Evolutionary conservation across 1,140 invertebrate species (phyloP), one percentile per base, ranked within the genome.

Genomic region (Drosophila virilis): DNA sequence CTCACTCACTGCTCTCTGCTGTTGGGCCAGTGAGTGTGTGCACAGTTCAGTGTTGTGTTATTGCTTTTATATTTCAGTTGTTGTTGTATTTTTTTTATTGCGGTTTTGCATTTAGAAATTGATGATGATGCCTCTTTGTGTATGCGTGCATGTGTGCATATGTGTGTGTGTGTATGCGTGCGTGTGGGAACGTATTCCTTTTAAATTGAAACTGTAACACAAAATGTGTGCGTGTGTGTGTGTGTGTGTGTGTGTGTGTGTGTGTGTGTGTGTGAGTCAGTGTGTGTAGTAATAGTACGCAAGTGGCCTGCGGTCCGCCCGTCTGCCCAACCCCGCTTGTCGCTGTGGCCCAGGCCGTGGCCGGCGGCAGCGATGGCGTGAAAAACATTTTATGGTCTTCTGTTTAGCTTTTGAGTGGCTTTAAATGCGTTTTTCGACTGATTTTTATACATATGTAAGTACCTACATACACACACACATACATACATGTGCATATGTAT

Each of bases 31-130:
- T 17, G 2, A 72, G 67, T 22, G 72, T 70, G 28, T 75, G 22
- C 28, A n/a, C 10, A 40, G 12, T 51, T 62, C 72, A 52, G 37
- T 58, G 51, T 17, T 9, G n/a, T 15, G 33, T 35, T 45, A 32
- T 45, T 65, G 8, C 38, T 59, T 9, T 65, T 22, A 37, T 57
- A 57, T 62, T 33, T 61, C 65, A 62, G 38, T 45, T 57, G 43
- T 46, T 58, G 52, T 57, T 54, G 55, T 5, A 22, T 28, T 73
- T 69, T 84, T n/a, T 85, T 84, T 84, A 84, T 85, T 84, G 80
- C 81, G 80, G 80, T 85, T 84, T 86, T 85, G 82, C 82, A 86
- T 85, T 85, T 81, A 76, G 82, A 85, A 85, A 85, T 85, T 86
- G 83, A 76, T 86, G 82, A 86, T 86, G 78, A 81, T 78, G 60